Conservation (phyloP, 2,888 invertebrate genomes). For the Agrochola lota region DNA sequence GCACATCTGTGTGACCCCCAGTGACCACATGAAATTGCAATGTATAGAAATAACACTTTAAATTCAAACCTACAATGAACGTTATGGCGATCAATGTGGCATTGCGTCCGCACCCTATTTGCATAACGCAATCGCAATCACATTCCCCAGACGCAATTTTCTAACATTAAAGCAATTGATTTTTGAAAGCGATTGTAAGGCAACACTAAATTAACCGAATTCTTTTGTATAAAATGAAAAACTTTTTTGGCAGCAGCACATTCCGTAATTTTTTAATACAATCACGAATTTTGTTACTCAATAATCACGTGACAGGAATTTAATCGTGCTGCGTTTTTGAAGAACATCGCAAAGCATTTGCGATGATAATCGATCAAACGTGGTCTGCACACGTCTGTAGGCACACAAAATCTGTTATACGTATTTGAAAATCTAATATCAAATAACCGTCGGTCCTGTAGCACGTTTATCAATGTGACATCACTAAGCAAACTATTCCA, state of each 20-base stretch:
- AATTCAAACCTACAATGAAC: not conserved
- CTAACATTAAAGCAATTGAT: not conserved
- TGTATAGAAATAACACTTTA: not conserved
- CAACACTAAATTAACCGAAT: not conserved
- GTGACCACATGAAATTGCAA: not conserved
- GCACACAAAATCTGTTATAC: slow-evolving; percentile 50
- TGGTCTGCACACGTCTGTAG: slow-evolving; percentile 17
- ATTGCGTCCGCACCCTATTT: not conserved
- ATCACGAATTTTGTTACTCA: not conserved
- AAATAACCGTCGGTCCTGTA: slow-evolving; percentile 52
- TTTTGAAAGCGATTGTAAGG: not conserved
- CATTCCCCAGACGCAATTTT: not conserved
- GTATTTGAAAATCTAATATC: slow-evolving; percentile 56
- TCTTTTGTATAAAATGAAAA: not conserved
- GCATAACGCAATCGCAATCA: not conserved
- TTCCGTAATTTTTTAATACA: not conserved
- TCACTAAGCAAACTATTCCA: slow-evolving; percentile 72
- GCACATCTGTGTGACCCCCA: not conserved
- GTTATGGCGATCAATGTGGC: not conserved
- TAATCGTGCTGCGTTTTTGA: slow-evolving; percentile 1
- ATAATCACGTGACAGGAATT: slow-evolving; percentile 1
- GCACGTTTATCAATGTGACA: slow-evolving; percentile 66
- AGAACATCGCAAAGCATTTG: not conserved
- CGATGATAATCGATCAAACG: slow-evolving; percentile 33
- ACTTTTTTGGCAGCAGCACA: not conserved